phyloP scores from a whole-genome alignment of 2,888 invertebrate genomes.

The Acrocyrtus sp. region DNA sequence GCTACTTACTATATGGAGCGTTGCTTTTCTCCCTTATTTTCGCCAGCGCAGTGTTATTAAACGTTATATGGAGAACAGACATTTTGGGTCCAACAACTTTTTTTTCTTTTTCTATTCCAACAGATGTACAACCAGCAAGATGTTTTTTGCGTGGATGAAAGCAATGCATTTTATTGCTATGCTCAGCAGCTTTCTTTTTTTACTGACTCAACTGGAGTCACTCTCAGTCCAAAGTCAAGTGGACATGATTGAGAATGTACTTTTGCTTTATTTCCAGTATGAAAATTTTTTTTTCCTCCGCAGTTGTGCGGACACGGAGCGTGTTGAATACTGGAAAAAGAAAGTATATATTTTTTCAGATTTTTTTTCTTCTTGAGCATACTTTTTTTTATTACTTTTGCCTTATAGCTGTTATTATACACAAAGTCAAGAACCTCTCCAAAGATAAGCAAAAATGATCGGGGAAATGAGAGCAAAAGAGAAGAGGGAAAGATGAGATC shows the following conservation, averaged over 20 bases:
- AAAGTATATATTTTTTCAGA: neutral
- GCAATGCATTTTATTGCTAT: neutral
- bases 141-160: neutral
- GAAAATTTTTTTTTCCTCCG: no score
- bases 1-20: neutral
- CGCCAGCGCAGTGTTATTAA: neutral
- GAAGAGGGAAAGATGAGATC: no score
- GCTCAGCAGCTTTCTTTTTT: neutral
- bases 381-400: neutral
- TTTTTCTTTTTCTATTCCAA: conserved; percentile 5
- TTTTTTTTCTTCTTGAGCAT: neutral
- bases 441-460: neutral
- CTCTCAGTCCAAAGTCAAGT: no score
- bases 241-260: no score
- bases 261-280: no score
- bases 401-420: neutral
- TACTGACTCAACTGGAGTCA: no score
- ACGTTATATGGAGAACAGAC: neutral
- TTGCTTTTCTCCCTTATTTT: neutral
- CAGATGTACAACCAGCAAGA: no score
- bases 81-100: conserved; percentile 1
- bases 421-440: conserved; percentile 25
- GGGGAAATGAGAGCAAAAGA: no score
- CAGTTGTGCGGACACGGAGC: no score
- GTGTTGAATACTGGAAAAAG: no score